phyloP scores from a whole-genome alignment of 2,797 vertebrate genomes.

The Melanotaenia boesemani region DNA sequence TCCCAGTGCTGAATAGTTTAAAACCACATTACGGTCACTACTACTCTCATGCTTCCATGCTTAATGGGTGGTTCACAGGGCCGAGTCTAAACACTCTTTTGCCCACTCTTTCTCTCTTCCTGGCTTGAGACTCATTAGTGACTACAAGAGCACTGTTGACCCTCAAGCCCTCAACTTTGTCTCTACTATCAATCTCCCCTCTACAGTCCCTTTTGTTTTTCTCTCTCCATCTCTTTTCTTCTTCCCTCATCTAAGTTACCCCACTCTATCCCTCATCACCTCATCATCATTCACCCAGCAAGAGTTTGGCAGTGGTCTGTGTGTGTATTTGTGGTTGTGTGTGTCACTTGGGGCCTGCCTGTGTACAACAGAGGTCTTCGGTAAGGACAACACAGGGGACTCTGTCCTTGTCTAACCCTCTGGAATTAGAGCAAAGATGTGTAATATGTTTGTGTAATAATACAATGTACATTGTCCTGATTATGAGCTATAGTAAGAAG shows the following conservation, averaged over 20 bases:
- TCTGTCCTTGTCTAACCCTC: constrained; percentile 74
- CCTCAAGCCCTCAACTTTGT: constrained; percentile 43
- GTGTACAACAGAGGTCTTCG: constrained; percentile 71
- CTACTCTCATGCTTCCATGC: constrained; percentile 8
- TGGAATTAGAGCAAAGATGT: constrained; percentile 65
- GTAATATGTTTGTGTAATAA: constrained; percentile 21
- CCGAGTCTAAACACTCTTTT: constrained; percentile 19
- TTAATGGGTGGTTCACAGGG: constrained; percentile 35
- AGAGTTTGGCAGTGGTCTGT: constrained; percentile 62
- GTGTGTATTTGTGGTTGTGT: constrained; percentile 10
- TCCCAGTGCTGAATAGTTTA: constrained; percentile 22
- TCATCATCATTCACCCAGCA: constrained; percentile 75
- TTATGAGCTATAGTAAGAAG: constrained; percentile 52
- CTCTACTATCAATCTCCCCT: constrained; percentile 28
- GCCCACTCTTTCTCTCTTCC: constrained; percentile 8
- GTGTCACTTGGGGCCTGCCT: constrained; percentile 56
- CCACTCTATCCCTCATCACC: constrained; percentile 62
- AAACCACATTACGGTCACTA: constrained; percentile 35
- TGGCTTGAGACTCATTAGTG: constrained; percentile 46
- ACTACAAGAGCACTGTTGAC: constrained; percentile 59
- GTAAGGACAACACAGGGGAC: constrained; percentile 77
- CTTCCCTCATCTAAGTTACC: constrained; percentile 47
- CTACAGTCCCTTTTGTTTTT: constrained; percentile 1
- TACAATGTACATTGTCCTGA: constrained; percentile 49
- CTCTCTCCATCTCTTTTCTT: constrained; percentile 39